Conservation (phyloP, 2,113 vertebrate genomes). For the Poeciliopsis retropinna region DNA sequence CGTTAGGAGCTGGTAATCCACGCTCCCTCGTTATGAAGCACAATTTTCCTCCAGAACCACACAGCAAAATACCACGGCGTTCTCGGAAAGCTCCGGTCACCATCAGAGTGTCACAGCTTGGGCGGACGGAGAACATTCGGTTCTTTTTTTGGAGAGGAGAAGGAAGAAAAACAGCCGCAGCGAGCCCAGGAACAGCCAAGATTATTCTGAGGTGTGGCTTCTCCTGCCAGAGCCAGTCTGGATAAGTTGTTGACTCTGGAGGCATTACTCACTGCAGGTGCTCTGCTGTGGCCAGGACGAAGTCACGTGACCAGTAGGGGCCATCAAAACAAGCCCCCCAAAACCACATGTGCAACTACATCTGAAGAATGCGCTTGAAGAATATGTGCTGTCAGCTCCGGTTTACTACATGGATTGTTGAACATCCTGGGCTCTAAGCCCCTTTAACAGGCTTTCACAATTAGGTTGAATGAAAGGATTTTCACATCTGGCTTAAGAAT, state of each 20-base stretch:
- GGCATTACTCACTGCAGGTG: slow-evolving; percentile 49
- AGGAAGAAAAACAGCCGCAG: slow-evolving; percentile 54
- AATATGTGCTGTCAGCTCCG: slow-evolving; percentile 44
- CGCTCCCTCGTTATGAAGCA: slow-evolving; percentile 15
- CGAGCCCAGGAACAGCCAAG: slow-evolving; percentile 30
- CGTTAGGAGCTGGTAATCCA: slow-evolving; percentile 20
- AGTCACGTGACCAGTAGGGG: slow-evolving; percentile 41
- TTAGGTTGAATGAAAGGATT: slow-evolving; percentile 35
- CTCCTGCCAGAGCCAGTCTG: slow-evolving; percentile 33
- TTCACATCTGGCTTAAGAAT: slow-evolving; percentile 49
- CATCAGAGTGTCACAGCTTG: slow-evolving; percentile 43
- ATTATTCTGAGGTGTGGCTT: slow-evolving; percentile 67
- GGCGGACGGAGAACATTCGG: slow-evolving; percentile 65
- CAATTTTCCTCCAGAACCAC: slow-evolving; percentile 32
- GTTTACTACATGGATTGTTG: slow-evolving; percentile 47
- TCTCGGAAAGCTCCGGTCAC: slow-evolving; percentile 59
- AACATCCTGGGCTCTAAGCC: slow-evolving; percentile 20
- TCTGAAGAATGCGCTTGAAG: slow-evolving; percentile 41
- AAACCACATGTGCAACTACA: slow-evolving; percentile 31
- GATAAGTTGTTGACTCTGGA: slow-evolving; percentile 61
- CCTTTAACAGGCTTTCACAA: slow-evolving; percentile 42
- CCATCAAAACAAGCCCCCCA: slow-evolving; percentile 43
- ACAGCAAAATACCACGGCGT: slow-evolving; percentile 38
- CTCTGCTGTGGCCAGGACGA: slow-evolving; percentile 18
- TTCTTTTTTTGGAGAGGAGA: slow-evolving; percentile 53